These are phyloP conservation scores for Acyrthosiphon pisum DNA, from an alignment of 1,140 invertebrate species.

Conservation along the genomic window DNA sequence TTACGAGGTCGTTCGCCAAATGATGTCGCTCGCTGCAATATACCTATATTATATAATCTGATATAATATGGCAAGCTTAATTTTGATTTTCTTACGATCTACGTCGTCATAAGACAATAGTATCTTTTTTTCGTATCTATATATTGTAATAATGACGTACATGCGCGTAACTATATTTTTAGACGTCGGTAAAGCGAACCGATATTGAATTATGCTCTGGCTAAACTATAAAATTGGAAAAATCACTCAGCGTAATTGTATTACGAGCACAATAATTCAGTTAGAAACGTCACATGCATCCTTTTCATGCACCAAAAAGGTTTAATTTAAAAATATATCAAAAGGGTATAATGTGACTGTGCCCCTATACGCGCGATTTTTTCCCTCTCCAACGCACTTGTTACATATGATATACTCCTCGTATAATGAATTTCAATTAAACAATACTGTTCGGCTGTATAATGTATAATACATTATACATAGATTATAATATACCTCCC, in stretches of 20 bases:
- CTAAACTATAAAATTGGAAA: constrained; percentile 47
- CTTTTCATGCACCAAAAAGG: constrained; percentile 45
- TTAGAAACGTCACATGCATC: constrained; percentile 54
- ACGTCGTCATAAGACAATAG: not conserved
- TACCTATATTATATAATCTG: not conserved
- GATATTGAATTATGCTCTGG: constrained; percentile 29
- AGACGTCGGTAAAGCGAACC: not conserved
- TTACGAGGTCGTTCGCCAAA: not conserved
- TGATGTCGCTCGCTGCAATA: not conserved
- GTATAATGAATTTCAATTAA: constrained; percentile 38
- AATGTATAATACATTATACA: not conserved
- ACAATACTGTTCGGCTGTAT: not conserved
- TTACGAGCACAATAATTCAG: constrained; percentile 53
- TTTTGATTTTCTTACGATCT: not conserved
- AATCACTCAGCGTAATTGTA: constrained; percentile 52
- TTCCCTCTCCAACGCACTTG: constrained; percentile 26
- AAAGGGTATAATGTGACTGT: constrained; percentile 49
- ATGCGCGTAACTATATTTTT: not conserved
- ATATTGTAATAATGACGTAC: not conserved
- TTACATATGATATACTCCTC: constrained; percentile 35
- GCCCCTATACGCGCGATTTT: constrained; percentile 18
- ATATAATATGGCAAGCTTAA: not conserved
- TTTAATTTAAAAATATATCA: constrained; percentile 57
- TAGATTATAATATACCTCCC: not conserved
- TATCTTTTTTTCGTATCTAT: not conserved